Percentiles rank a stretch among this genome's conserved stretches.
phyloP scores from a whole-genome alignment of 2,888 invertebrate species.

The Calameuta filiformis region DNA sequence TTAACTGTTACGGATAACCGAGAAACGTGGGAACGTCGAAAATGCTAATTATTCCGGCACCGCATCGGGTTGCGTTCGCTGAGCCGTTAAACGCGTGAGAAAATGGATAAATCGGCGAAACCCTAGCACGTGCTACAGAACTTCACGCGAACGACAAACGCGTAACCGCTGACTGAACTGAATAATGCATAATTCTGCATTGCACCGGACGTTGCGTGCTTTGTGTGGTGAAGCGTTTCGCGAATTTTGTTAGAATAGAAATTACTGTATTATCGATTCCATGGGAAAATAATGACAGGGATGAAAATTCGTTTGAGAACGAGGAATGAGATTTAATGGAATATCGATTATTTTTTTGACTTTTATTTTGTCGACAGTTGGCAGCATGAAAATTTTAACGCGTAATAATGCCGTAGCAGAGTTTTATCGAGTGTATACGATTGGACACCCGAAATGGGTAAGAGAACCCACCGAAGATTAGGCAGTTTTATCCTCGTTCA shows the following conservation, averaged over 20 bases:
- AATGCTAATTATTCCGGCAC: background rate
- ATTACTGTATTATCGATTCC: background rate
- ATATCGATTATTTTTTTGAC: background rate
- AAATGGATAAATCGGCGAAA: background rate
- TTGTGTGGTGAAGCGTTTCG: background rate
- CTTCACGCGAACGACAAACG: background rate
- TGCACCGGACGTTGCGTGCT: background rate
- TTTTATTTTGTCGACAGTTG: background rate
- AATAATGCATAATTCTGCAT: background rate
- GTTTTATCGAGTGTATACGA: background rate
- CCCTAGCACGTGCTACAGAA: background rate
- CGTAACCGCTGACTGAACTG: background rate
- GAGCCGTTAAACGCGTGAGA: background rate
- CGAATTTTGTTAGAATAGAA: background rate
- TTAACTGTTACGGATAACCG: background rate
- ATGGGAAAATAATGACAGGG: background rate
- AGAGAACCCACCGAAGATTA: slow-evolving; percentile 19
- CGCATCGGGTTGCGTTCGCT: background rate
- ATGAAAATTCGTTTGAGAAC: background rate
- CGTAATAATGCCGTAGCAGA: background rate
- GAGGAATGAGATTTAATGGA: background rate
- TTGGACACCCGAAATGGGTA: background rate
- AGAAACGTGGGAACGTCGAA: background rate
- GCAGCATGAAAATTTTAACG: background rate
- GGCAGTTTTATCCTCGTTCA: slow-evolving; percentile 15